Evolutionary conservation across 2,797 vertebrate genomes (phyloP).

Genomic region (Smutsia temminckii): DNA sequence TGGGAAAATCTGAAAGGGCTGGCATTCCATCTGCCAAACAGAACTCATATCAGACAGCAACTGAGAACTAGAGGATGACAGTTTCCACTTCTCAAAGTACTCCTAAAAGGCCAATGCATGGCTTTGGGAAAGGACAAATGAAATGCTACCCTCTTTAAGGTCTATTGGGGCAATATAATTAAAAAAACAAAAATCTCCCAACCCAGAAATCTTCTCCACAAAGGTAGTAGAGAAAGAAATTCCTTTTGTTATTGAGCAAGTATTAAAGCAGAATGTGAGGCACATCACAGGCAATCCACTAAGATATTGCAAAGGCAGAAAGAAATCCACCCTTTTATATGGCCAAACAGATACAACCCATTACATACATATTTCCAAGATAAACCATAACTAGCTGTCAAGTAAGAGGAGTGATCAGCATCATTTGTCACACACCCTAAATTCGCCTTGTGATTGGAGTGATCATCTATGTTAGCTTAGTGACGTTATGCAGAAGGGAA

Average conservation of each 20-base stretch:
- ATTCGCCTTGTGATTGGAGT: not conserved
- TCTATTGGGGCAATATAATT: not conserved
- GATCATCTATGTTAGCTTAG: not conserved
- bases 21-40: slow-evolving; percentile 60
- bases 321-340: not conserved
- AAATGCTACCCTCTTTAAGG: not conserved
- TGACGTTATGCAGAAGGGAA: not conserved
- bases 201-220: not conserved
- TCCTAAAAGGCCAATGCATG: not conserved
- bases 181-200: not conserved
- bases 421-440: not conserved
- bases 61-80: not conserved
- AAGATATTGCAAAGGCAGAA: slow-evolving; percentile 15
- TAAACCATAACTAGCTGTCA: not conserved
- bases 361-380: not conserved
- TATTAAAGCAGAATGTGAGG: not conserved
- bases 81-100: not conserved
- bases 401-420: not conserved
- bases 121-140: not conserved
- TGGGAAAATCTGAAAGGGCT: slow-evolving; percentile 70
- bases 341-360: not conserved
- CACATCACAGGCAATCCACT: not conserved
- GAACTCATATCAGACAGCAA: not conserved
- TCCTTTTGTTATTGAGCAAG: not conserved
- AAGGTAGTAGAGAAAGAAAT: not conserved